phyloP scores from a whole-genome alignment of 2,888 invertebrate species.

The Acheta domesticus region DNA sequence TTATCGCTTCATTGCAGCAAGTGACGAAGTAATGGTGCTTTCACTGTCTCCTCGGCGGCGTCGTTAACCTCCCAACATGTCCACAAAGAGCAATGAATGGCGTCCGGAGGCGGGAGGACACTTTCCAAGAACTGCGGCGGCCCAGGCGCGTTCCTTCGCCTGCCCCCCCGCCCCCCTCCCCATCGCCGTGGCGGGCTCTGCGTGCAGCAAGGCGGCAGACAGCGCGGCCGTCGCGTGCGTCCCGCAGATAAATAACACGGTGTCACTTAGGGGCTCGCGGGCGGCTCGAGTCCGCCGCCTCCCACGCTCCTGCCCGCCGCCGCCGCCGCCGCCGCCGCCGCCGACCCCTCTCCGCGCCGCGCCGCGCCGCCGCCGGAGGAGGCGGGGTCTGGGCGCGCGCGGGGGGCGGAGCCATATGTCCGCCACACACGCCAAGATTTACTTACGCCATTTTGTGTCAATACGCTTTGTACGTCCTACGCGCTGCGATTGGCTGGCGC shows the following conservation, averaged over 20 bases:
- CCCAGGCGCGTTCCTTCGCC: not conserved
- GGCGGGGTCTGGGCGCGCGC: conserved; percentile 21
- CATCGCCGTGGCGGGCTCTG: not conserved
- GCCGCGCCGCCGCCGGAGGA: conserved; percentile 25
- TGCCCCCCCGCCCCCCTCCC: not conserved
- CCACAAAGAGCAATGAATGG: too few species aligned
- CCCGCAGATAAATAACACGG: not conserved
- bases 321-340: conserved; percentile 5
- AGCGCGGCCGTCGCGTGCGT: not conserved
- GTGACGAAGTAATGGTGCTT: too few species aligned
- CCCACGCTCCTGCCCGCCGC: not conserved
- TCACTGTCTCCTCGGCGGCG: too few species aligned
- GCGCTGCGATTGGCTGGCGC: conserved; percentile 31
- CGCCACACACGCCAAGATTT: conserved; percentile 29
- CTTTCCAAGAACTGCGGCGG: too few species aligned
- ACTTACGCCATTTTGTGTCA: conserved; percentile 35
- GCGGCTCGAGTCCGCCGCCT: not conserved
- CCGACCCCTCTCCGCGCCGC: not conserved
- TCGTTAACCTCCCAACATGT: too few species aligned
- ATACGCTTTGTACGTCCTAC: conserved; percentile 31
- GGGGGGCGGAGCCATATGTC: conserved; percentile 34
- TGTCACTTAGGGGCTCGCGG: not conserved
- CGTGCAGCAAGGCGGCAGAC: not conserved
- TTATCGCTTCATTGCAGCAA: too few species aligned
- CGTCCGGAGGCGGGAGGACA: too few species aligned